Base-by-base conservation (phyloP, 2,888 invertebrate genomes). In the Teinopalpus imperialis region DNA sequence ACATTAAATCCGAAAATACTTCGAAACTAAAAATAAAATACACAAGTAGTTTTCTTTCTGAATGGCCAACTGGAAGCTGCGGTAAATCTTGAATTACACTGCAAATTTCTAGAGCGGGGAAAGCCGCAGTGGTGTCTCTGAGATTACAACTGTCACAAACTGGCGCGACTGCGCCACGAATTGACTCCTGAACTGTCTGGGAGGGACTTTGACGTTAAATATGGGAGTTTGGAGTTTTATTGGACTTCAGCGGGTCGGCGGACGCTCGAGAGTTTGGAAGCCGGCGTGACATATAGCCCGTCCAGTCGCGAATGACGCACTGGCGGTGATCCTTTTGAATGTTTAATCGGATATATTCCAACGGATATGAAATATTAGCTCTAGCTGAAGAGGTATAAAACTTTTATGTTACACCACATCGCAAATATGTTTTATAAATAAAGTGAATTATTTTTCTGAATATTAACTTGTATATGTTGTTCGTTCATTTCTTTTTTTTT, bases 201-300 rank as follows among this genome's bases (percentile, higher is more conserved):
- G 12, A 13, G 31, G 14, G 24, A 42, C 27, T 35, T 14, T 2
- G 9, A 9, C 21, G 29, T 43, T 43, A 43, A 35, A 43, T 35
- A 43, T 43, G 35, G 42, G 29, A 43, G 21, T 43, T 43, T 9
- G 14, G 20, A 43, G 29, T 43, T 43, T 43, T 43, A 43, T 35
- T 14, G 34, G 42, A 16, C 21, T 20, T 10, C 21, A 8, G n/a
- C 27, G 27, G 21, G 23, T 21, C 9, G 2, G 23, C 18, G 10
- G 3, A n/a, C 21, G 21, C 18, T 6, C 6, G 36, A n/a, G n/a
- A n/a, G n/a, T n/a, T n/a, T n/a, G 27, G 27, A 37, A 10, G 27
- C 10, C 10, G 2, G 26, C 3, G 3, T 10, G 27, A 29, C 10
- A 5, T 3, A 29, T 10, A 10, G 12, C 37, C 9, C 16, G 16